Evolutionary conservation across 2,888 invertebrate genomes (phyloP), one percentile per base, ranked within the genome.

Genomic region (Sacculina carcini): DNA sequence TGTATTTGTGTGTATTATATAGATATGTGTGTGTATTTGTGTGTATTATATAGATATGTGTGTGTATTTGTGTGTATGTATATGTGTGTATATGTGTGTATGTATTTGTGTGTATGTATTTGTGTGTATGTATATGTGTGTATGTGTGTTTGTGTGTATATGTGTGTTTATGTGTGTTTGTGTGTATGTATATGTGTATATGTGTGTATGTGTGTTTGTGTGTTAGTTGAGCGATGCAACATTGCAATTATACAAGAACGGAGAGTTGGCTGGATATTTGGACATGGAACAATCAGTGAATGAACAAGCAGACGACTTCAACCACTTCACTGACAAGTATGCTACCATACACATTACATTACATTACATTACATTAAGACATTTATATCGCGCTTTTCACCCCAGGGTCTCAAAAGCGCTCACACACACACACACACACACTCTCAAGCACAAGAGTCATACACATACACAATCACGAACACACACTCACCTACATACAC

Each of bases 261-360:
- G 90, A 54, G 96, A 98, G 69, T 90, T 86, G 68, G 90, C 92
- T 50, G 80, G 87, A 52, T 96, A 96, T 69, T 73, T 98, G 69
- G 96, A 98, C 69, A 73, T 92, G 67, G 96, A 98, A 66, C 83
- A 89, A 51, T 86, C 92, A 54, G 77, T 98, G 61, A 83, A 81
- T 61, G 96, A 98, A 66, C 96, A 98, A 66, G 79, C 84, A 58
- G 96, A 98, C 64, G 96, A 98, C 65, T 78, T 96, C 63, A 94
- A 96, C 66, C 87, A 87, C 58, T 81, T 98, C 62, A 81, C 84
- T 65, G 78, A 83, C 63, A 89, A 81, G 90, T 92, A 68, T 77
- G 78, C 71, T 55, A n/a, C 40, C 12, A 47, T 38, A 19, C 51
- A 47, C 28, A 51, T n/a, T n/a, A n/a, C n/a, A n/a, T n/a, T n/a